Base-by-base conservation (phyloP, 2,797 vertebrate genomes). In the Tragelaphus oryx region DNA sequence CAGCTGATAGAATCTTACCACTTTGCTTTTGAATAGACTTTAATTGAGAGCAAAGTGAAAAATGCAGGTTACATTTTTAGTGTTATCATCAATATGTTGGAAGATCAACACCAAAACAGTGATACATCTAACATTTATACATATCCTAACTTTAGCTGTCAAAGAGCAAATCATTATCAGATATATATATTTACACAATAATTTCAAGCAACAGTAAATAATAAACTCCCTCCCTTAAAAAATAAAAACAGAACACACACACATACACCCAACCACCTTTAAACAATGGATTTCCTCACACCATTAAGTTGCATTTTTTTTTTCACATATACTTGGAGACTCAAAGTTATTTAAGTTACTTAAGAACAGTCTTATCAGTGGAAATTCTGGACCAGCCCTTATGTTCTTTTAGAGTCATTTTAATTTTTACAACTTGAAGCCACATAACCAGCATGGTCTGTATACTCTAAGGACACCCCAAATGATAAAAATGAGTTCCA, bases 261-360 rank as follows among this genome's bases (percentile, higher is more conserved):
- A 98, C 80, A 87, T 65, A 93, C 50, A 82, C 82, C n/a, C 65
- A 37, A 86, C 75, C 84, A 96, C 96, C 96, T 97, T 97, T 95
- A 98, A 98, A 98, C 98, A 98, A 98, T 98, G 98, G 98, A 98
- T 98, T 98, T 98, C 97, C 98, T 98, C 98, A 98, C 98, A 98
- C 98, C 97, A 97, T 98, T 98, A 97, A 98, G 75, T 98, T 98
- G 98, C 98, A 97, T 98, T 97, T 82, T 88, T 86, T 76, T 97
- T 97, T 97, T 97, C 98, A 98, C 98, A 98, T 98, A 98, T 97
- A 97, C 97, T 98, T 98, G 97, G 87, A 98, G 98, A 98, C 97
- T 98, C 98, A 98, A 97, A 98, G 98, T 98, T 98, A 97, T 97
- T 98, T 99, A 99, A 99, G 98, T 99, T 99, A 99, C 98, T 98